These are phyloP conservation scores for Xylocopa sonorina DNA, from an alignment of 1,140 invertebrate species.

Conservation along the genomic window DNA sequence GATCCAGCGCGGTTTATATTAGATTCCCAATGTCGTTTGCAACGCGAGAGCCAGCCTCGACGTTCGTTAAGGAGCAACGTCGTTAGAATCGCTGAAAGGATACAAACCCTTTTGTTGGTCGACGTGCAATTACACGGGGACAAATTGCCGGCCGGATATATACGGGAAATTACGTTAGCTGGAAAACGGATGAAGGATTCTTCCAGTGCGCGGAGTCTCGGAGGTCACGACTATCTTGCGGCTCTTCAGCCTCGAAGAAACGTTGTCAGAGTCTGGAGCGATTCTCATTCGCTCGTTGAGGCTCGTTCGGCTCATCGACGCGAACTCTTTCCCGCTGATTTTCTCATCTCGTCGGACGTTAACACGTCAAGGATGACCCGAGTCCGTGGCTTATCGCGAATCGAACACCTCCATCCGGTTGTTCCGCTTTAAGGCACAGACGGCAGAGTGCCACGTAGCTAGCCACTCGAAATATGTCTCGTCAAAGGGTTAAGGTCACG, in stretches of 20 bases:
- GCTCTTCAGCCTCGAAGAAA: too few relatives aligned
- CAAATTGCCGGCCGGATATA: not conserved
- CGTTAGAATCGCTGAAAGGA: not conserved
- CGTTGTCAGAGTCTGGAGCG: too few relatives aligned
- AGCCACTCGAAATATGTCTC: conserved; percentile 47
- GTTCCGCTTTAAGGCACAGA: conserved; percentile 54
- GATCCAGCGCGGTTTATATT: too few relatives aligned
- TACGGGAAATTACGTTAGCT: not conserved
- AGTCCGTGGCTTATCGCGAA: not conserved
- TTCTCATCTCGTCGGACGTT: not conserved
- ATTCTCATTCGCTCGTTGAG: too few relatives aligned
- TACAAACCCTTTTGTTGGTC: not conserved
- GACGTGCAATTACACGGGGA: conserved; percentile 1
- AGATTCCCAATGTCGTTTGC: not conserved
- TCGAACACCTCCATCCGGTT: conserved; percentile 1
- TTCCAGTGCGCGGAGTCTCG: too few relatives aligned
- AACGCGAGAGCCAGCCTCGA: not conserved
- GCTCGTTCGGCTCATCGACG: too few relatives aligned
- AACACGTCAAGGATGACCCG: not conserved
- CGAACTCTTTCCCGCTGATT: too few relatives aligned
- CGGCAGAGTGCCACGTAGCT: not conserved
- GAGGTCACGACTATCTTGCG: too few relatives aligned
- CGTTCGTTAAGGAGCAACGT: not conserved
- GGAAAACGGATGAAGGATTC: not conserved
- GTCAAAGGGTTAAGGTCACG: conserved; percentile 55